Evolutionary conservation across 1,140 invertebrate genomes (phyloP), one percentile per base, ranked within the genome.

Genomic region (Medauroidea extradentata): DNA sequence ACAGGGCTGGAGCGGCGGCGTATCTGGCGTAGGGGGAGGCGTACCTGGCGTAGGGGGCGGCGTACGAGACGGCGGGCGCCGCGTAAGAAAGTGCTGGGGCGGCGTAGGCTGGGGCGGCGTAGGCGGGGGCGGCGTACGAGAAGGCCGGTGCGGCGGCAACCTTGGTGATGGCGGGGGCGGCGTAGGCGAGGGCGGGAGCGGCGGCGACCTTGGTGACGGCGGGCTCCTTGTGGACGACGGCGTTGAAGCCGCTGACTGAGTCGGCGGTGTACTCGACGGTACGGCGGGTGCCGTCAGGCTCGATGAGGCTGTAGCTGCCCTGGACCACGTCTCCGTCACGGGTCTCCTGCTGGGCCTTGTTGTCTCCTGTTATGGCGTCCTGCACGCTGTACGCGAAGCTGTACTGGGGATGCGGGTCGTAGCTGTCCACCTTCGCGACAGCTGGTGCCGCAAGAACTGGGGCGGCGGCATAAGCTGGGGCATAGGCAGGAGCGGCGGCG

Each of bases 1-100:
- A 65, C 61, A 34, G 29, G 1, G 67, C 56, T 0, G 65, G 68
- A 0, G 65, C 66, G 41, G 70, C 69, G 11, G 72, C 62, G 53
- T 72, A 70, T 19, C 65, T 63, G 9, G 42, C 44, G 66, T 86
- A 85, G 2, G 78, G 76, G 65, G 81, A 85, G 54, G 78, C 75
- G 69, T 84, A 85, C 56, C 83, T 81, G 0, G 83, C 81, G 61
- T 82, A 77, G 23, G 79, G 75, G 55, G 73, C 69, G 1, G 72
- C 39, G 49, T 73, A 74, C 1, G 70, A 66, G 1, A 73, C 55
- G 4, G 72, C 63, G 0, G 72, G 68, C 13, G 65, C 63, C 1
- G 67, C 67, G 8, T 21, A 24, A 21, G 43, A 16, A 4, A 27
- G 44, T 14, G 51, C 53, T 0, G 69, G 58, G 68, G 38, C 72